These are phyloP conservation scores for Hydropsyche betteni DNA, from an alignment of 2,888 invertebrate species.

Conservation along the genomic window DNA sequence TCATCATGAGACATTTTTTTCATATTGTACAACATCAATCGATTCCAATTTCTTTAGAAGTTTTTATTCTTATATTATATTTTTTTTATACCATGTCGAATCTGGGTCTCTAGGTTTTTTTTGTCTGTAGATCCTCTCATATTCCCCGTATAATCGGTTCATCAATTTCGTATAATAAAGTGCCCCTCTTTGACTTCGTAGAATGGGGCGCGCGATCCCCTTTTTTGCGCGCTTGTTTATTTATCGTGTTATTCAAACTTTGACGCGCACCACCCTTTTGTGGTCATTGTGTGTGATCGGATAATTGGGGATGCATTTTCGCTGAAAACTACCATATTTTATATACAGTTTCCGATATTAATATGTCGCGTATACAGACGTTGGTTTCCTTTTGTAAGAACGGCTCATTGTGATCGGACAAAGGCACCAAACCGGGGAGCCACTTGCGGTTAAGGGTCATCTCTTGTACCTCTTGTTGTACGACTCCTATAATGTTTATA, in stretches of 20 bases:
- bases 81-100: too few relatives aligned
- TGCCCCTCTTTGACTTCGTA: slow-evolving; percentile 24
- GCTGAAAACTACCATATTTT: too few relatives aligned
- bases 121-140: neutral
- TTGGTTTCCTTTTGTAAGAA: slow-evolving; percentile 30
- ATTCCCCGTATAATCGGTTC: slow-evolving; percentile 22
- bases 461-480: slow-evolving; percentile 26
- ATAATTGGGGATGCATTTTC: slow-evolving; percentile 27
- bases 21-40: too few relatives aligned
- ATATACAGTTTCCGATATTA: too few relatives aligned
- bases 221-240: slow-evolving; percentile 33
- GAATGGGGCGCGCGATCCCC: slow-evolving; percentile 38
- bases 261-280: slow-evolving; percentile 25
- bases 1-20: too few relatives aligned
- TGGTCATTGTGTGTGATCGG: slow-evolving; percentile 20
- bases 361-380: slow-evolving; percentile 2
- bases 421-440: slow-evolving; percentile 38
- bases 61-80: too few relatives aligned
- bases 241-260: slow-evolving; percentile 32
- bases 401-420: slow-evolving; percentile 40
- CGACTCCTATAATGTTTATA: slow-evolving; percentile 34
- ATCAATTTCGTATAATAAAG: slow-evolving; percentile 37
- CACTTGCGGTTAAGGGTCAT: slow-evolving; percentile 46
- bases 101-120: neutral
- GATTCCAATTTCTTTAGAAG: too few relatives aligned